Conservation (phyloP, 2,797 vertebrate genomes). For the Rallus crepitans region DNA sequence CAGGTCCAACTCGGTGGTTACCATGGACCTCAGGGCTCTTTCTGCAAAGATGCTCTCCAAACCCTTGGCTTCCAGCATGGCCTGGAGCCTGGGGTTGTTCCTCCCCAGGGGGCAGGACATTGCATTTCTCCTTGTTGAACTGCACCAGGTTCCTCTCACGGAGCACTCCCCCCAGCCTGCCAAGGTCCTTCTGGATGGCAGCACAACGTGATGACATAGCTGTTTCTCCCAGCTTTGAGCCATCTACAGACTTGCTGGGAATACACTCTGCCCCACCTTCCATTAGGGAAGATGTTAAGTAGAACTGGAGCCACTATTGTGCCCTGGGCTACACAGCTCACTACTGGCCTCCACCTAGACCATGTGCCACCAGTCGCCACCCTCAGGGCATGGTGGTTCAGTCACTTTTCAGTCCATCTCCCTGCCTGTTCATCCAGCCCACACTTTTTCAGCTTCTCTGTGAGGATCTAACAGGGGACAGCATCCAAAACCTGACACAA, state of each 20-base stretch:
- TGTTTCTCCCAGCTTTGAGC: background rate
- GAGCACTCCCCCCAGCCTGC: background rate
- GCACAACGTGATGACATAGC: background rate
- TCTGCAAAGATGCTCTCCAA: background rate
- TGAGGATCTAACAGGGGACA: background rate
- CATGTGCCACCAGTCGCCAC: background rate
- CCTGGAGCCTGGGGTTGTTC: background rate
- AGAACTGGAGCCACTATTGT: background rate
- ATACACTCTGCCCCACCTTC: background rate
- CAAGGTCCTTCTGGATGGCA: background rate
- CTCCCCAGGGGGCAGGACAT: background rate
- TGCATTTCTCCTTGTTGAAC: background rate
- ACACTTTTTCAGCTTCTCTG: background rate
- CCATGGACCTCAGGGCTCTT: background rate
- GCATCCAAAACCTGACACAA: background rate
- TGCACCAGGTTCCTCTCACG: too few species aligned
- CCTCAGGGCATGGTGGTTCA: background rate
- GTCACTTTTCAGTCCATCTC: background rate
- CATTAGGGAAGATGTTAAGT: background rate
- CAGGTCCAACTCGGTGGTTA: background rate
- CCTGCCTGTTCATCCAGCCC: background rate
- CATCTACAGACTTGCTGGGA: background rate
- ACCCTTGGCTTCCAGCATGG: background rate
- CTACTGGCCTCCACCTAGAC: background rate
- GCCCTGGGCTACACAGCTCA: background rate